phyloP scores from a whole-genome alignment of 1,140 invertebrate genomes.

The Polypedilum pembai region DNA sequence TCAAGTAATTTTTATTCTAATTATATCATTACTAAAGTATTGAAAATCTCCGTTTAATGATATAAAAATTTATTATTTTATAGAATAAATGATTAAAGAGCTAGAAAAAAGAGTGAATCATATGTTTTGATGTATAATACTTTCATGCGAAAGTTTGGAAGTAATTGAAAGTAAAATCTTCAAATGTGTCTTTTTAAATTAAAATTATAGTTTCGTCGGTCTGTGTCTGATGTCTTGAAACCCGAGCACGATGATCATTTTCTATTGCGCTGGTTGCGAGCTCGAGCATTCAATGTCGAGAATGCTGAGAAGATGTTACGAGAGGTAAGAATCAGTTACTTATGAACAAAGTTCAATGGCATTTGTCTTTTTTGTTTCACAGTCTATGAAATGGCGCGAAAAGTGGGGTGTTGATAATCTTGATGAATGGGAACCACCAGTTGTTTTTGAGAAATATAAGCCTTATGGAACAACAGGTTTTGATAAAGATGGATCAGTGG shows the following conservation, averaged over 20 bases:
- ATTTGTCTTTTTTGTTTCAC: slow-evolving; percentile 30
- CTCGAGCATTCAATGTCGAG: slow-evolving; percentile 69
- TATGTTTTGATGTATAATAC: no score
- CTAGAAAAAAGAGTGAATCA: no score
- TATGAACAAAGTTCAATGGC: not conserved
- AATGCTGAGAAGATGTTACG: slow-evolving; percentile 80
- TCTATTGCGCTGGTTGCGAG: slow-evolving; percentile 73
- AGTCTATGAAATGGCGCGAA: slow-evolving; percentile 71
- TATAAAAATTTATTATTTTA: no score
- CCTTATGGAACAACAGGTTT: slow-evolving; percentile 68
- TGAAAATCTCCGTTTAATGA: no score
- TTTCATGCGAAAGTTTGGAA: no score
- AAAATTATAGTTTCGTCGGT: slow-evolving; percentile 59
- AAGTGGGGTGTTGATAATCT: slow-evolving; percentile 66
- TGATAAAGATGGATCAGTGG: slow-evolving; percentile 82
- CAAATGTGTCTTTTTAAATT: no score
- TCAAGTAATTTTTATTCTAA: no score
- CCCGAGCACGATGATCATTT: slow-evolving; percentile 71
- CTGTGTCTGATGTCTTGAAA: slow-evolving; percentile 55
- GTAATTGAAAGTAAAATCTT: no score
- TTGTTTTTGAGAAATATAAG: slow-evolving; percentile 61
- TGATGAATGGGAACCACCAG: slow-evolving; percentile 60
- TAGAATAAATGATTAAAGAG: no score
- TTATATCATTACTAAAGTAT: no score
- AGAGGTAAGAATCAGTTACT: slow-evolving; percentile 54